Conservation (phyloP, 1,140 invertebrate species). For the Leptinotarsa defecta region DNA sequence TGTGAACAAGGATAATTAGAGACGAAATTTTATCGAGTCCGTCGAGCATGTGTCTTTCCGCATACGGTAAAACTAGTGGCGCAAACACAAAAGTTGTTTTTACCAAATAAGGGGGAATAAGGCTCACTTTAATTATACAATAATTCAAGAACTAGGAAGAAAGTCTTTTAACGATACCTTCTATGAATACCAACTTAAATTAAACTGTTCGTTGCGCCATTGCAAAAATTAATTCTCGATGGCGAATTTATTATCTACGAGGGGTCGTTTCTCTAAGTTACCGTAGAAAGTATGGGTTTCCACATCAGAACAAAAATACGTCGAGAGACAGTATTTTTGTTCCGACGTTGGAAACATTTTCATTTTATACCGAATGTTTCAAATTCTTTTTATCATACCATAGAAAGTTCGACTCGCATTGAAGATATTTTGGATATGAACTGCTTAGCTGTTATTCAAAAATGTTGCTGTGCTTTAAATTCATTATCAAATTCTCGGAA, state of each 20-base stretch:
- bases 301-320: too few species aligned
- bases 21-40: slow-evolving; percentile 17
- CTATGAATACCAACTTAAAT: slow-evolving; percentile 16
- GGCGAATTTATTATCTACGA: background rate
- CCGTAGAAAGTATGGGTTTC: background rate
- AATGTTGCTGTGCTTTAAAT: too few species aligned
- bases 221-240: slow-evolving; percentile 17
- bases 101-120: slow-evolving; percentile 28
- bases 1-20: slow-evolving; percentile 19
- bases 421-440: too few species aligned
- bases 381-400: too few species aligned
- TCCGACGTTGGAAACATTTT: too few species aligned
- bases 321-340: too few species aligned
- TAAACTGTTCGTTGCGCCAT: background rate
- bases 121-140: slow-evolving; percentile 31
- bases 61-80: slow-evolving; percentile 15
- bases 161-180: slow-evolving; percentile 14
- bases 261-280: background rate
- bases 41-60: slow-evolving; percentile 20
- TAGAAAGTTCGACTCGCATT: too few species aligned
- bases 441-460: too few species aligned
- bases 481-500: too few species aligned
- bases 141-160: slow-evolving; percentile 28
- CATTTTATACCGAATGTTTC: too few species aligned
- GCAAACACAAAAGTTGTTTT: slow-evolving; percentile 29